Evolutionary conservation across 2,797 vertebrate species (phyloP), one percentile per base, ranked within the genome.

Genomic region (Ispidina picta): DNA sequence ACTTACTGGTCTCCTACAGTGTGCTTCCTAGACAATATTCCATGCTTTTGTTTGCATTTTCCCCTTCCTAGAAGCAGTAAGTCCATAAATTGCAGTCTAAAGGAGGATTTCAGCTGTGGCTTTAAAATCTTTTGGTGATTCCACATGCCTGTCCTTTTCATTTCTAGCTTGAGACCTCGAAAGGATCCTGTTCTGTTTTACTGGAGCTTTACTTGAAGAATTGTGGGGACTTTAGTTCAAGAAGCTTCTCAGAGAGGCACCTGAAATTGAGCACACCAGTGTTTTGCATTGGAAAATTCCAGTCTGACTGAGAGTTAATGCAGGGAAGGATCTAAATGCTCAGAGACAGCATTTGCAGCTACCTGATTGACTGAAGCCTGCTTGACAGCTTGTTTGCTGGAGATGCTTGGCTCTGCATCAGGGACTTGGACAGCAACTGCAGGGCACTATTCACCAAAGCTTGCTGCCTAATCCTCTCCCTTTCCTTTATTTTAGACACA

Each of bases 381-480:
- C 65, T 39, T 91, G 84, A 90, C 79, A 95, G 90, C 51, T 88
- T 92, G 88, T 91, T 94, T 95, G 75, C 85, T 70, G 75, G 85
- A 93, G 83, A 62, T 26, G 60, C 83, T 83, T 96, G 69, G 90
- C 88, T 85, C 66, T 33, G 8, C 79, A 64, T 31, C 76, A 55
- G 33, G 51, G 77, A 52, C 68, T 89, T 79, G 41, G 73, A 72
- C 69, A 69, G 59, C 55, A 81, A 15, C 44, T 54, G n/a, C 64
- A 58, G 52, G 54, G 73, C 64, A 76, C 68, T 28, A 55, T 5
- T 85, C 83, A 70, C 72, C 75, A 78, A 43, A 77, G 86, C 91
- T 76, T 41, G 51, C 66, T 92, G 49, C 74, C 44, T 88, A n/a
- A 59, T 71, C 65, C 39, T 68, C 89, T 48, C 23, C 29, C 25